phyloP scores from a whole-genome alignment of 1,140 invertebrate genomes.

The Goniozus legneri region DNA sequence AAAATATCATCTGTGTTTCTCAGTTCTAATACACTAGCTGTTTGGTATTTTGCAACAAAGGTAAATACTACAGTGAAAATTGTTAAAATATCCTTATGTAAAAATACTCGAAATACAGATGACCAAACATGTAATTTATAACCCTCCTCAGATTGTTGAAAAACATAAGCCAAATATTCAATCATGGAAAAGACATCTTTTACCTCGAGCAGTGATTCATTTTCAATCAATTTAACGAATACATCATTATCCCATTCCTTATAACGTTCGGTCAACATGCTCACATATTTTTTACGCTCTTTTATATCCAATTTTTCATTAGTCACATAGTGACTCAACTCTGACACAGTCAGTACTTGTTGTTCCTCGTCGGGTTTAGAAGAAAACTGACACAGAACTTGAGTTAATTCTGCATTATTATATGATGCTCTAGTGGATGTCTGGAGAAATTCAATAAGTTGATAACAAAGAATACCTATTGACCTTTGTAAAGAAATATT shows the following conservation, averaged over 20 bases:
- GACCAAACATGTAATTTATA: constrained; percentile 22
- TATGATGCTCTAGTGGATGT: too few relatives aligned
- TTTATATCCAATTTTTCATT: too few relatives aligned
- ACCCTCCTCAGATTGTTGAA: constrained; percentile 16
- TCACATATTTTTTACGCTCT: constrained; percentile 20
- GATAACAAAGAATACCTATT: constrained; percentile 35
- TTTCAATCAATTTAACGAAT: constrained; percentile 21
- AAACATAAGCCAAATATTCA: constrained; percentile 30
- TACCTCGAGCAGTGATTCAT: constrained; percentile 17
- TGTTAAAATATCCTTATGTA: constrained; percentile 14
- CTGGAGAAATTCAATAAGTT: constrained; percentile 31
- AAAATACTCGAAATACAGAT: constrained; percentile 17
- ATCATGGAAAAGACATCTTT: constrained; percentile 29
- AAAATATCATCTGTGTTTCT: constrained; percentile 27
- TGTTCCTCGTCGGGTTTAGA: constrained; percentile 23
- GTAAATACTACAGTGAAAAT: constrained; percentile 28
- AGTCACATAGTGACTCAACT: constrained; percentile 21
- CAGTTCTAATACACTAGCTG: constrained; percentile 22
- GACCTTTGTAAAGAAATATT: constrained; percentile 36
- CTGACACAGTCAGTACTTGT: constrained; percentile 20
- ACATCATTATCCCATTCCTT: constrained; percentile 34
- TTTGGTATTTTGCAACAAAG: constrained; percentile 37
- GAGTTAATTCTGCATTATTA: too few relatives aligned
- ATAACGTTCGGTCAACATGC: constrained; percentile 30
- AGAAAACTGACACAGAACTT: too few relatives aligned